Evolutionary conservation across 1,140 invertebrate species (phyloP).

Genomic region (Achroia grisella): DNA sequence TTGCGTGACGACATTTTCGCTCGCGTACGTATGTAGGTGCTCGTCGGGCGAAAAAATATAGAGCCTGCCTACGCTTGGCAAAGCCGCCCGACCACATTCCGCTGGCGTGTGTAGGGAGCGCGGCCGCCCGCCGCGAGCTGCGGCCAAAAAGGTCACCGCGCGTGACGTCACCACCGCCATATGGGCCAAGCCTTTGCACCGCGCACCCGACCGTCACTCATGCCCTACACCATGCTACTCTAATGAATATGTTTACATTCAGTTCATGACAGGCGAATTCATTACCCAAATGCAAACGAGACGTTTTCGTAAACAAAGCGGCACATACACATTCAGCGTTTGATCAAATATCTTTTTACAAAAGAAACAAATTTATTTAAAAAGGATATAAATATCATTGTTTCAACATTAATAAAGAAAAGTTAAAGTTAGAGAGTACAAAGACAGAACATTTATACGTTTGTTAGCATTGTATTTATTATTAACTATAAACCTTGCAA

Average conservation of each 20-base stretch:
- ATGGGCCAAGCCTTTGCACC: conserved; percentile 47
- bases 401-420: too few species aligned
- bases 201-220: conserved; percentile 34
- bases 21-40: conserved; percentile 71
- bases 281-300: neutral
- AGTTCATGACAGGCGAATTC: conserved; percentile 8
- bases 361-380: too few species aligned
- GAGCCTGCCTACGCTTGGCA: conserved; percentile 68
- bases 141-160: conserved; percentile 65
- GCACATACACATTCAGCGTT: too few species aligned
- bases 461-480: too few species aligned
- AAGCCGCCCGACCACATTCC: conserved; percentile 67
- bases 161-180: conserved; percentile 61
- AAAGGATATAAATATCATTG: too few species aligned
- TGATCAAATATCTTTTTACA: too few species aligned
- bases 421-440: too few species aligned
- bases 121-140: conserved; percentile 34
- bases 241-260: conserved; percentile 23
- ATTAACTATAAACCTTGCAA: too few species aligned
- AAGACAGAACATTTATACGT: too few species aligned
- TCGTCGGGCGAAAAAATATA: conserved; percentile 70
- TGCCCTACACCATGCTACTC: conserved; percentile 33
- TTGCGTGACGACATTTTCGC: conserved; percentile 75
- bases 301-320: too few species aligned
- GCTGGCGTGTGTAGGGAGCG: conserved; percentile 53